Evolutionary conservation across 2,888 invertebrate genomes (phyloP).

Genomic region (Mythimna ferrago): DNA sequence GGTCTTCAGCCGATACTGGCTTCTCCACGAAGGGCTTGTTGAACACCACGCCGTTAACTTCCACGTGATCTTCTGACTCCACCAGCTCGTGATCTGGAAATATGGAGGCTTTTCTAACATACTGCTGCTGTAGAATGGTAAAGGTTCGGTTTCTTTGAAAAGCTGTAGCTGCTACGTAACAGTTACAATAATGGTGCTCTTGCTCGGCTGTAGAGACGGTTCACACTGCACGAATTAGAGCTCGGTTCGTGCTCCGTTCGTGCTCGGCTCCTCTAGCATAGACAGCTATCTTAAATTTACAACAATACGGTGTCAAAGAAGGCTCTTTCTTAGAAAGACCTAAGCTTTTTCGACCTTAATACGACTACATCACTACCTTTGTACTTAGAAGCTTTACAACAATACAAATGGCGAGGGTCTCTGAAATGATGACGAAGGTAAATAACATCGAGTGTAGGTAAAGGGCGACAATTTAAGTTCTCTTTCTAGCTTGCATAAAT

Average conservation of each 20-base stretch:
- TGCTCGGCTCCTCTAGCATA: no score
- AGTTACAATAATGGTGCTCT: neutral
- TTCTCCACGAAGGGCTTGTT: conserved; percentile 99
- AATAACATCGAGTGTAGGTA: neutral
- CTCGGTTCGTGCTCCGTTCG: no score
- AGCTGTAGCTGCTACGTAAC: neutral
- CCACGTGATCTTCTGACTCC: conserved; percentile 99
- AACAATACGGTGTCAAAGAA: neutral
- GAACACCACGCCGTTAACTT: conserved; percentile 98
- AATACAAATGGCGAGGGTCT: neutral
- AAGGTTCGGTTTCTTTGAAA: neutral
- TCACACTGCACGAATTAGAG: no score
- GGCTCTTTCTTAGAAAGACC: neutral
- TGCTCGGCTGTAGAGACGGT: no score
- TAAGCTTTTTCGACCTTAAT: neutral
- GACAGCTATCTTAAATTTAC: neutral
- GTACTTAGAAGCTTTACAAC: neutral
- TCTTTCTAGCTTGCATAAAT: conserved; percentile 11
- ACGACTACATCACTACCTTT: neutral
- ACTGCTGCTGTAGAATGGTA: neutral
- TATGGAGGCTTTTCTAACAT: neutral
- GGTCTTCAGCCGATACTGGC: conserved; percentile 99
- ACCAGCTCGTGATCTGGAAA: conserved; percentile 95
- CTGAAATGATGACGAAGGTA: neutral
- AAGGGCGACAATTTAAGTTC: conserved; percentile 1